phyloP scores from a whole-genome alignment of 2,888 invertebrate species.

The Ommatoiulus sabulosus region DNA sequence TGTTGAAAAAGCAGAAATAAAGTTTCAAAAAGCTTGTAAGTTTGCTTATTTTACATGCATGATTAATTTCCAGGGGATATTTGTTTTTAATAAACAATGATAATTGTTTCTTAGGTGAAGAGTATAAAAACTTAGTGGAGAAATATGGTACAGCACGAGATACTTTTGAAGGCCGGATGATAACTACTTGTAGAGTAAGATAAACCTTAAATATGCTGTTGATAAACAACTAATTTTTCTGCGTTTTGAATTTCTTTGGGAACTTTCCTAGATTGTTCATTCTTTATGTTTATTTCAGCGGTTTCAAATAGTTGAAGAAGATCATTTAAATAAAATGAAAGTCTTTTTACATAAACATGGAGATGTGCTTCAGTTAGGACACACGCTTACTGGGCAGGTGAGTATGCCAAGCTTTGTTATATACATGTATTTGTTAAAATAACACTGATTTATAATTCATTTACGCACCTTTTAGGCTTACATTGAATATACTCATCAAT shows the following conservation, averaged over 20 bases:
- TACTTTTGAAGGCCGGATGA: slow-evolving; percentile 97
- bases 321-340: slow-evolving; percentile 93
- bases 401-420: slow-evolving; percentile 22
- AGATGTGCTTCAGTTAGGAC: slow-evolving; percentile 87
- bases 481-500: slow-evolving; percentile 87
- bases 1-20: slow-evolving; percentile 91
- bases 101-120: slow-evolving; percentile 73
- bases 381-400: slow-evolving; percentile 88
- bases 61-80: neutral
- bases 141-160: slow-evolving; percentile 92
- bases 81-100: neutral
- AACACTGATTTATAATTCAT: neutral
- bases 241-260: neutral
- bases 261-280: neutral
- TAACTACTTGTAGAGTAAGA: slow-evolving; percentile 83
- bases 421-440: neutral
- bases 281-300: slow-evolving; percentile 71
- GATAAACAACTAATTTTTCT: slow-evolving; percentile 3
- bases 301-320: slow-evolving; percentile 95
- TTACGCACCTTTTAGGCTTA: neutral
- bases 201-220: neutral
- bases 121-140: slow-evolving; percentile 89
- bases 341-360: slow-evolving; percentile 91
- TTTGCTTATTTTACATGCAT: slow-evolving; percentile 49
- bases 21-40: slow-evolving; percentile 87